Conservation (phyloP, 2,888 invertebrate species). For the Yponomeuta malinellus region DNA sequence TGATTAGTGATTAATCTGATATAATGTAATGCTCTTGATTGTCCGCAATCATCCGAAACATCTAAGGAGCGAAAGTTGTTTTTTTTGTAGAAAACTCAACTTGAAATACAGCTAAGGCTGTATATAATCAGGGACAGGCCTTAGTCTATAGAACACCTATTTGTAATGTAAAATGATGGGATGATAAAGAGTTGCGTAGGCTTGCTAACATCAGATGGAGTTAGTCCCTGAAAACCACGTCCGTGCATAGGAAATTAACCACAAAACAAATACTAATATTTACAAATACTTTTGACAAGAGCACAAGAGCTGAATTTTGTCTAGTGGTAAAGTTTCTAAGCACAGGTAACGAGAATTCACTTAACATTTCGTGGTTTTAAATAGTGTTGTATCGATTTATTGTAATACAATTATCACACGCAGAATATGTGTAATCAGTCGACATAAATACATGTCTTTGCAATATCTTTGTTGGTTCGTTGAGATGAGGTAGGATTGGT, state of each 20-base stretch:
- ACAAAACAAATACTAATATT: not conserved
- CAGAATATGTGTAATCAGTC: not conserved
- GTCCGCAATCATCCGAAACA: slow-evolving; percentile 41
- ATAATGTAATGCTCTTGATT: slow-evolving; percentile 68
- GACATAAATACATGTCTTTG: not conserved
- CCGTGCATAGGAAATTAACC: not conserved
- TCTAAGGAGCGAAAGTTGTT: slow-evolving; percentile 33
- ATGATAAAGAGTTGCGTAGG: not conserved
- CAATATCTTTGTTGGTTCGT: slow-evolving; percentile 31
- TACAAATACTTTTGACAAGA: not conserved
- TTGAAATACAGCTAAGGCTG: not conserved
- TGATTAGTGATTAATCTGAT: slow-evolving; percentile 65
- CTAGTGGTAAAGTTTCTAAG: not conserved
- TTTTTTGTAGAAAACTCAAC: slow-evolving; percentile 27
- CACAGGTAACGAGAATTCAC: not conserved
- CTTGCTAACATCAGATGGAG: not conserved
- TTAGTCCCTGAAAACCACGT: not conserved
- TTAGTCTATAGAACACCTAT: not conserved
- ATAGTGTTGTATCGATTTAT: not conserved
- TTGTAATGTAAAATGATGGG: slow-evolving; percentile 1
- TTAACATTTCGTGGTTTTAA: not conserved
- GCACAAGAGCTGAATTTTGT: not conserved
- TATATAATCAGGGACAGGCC: not conserved
- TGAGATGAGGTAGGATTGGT: not conserved
- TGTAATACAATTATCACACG: not conserved